These are phyloP conservation scores for Apotomis betuletana DNA, from an alignment of 2,888 invertebrate genomes.

Conservation along the genomic window DNA sequence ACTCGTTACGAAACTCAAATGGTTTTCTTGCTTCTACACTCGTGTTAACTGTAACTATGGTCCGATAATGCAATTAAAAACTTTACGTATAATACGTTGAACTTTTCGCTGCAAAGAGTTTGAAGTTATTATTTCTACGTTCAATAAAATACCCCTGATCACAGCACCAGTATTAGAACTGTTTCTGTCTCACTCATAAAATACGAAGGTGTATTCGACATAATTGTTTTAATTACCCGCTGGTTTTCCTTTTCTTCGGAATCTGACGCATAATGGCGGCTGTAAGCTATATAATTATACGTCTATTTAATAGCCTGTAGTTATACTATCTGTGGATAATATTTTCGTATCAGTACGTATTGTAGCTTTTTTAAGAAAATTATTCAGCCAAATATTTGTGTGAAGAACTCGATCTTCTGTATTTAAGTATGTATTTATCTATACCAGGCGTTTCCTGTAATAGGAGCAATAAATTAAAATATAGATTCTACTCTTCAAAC, in stretches of 20 bases:
- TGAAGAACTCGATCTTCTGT: no score
- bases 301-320: slow-evolving; percentile 33
- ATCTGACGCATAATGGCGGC: slow-evolving; percentile 26
- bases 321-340: slow-evolving; percentile 16
- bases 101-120: no score
- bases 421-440: no score
- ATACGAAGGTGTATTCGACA: slow-evolving; percentile 13
- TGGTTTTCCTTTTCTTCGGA: slow-evolving; percentile 35
- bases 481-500: no score
- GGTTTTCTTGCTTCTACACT: no score
- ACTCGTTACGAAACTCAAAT: no score
- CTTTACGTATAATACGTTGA: no score
- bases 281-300: slow-evolving; percentile 32
- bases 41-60: no score
- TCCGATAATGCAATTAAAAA: no score
- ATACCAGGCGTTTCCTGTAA: no score
- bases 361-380: not conserved
- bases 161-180: not conserved
- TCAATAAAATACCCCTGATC: not conserved
- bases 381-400: not conserved
- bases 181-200: slow-evolving; percentile 13
- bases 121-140: not conserved
- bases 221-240: slow-evolving; percentile 38
- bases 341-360: slow-evolving; percentile 2
- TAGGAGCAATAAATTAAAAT: no score